These are phyloP conservation scores for Gymnocheta viridis DNA, from an alignment of 2,888 invertebrate species.

Conservation along the genomic window DNA sequence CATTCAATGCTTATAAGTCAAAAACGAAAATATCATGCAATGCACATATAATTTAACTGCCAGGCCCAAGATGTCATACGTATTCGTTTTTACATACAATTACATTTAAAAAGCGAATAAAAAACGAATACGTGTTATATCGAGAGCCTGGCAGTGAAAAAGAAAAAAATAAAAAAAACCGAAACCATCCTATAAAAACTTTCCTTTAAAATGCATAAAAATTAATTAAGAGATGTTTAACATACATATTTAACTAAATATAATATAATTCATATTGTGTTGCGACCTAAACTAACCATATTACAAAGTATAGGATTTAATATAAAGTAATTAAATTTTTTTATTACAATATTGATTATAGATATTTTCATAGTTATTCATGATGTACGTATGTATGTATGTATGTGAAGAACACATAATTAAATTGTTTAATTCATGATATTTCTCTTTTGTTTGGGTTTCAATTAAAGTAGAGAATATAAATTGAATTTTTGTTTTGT, in stretches of 20 bases:
- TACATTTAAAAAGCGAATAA: too few relatives aligned
- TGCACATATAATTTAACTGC: neutral
- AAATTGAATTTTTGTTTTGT: slow-evolving; percentile 1
- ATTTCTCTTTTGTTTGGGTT: slow-evolving; percentile 2
- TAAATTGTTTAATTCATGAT: slow-evolving; percentile 5
- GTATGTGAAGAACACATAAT: slow-evolving; percentile 21
- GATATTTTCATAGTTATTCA: slow-evolving; percentile 27
- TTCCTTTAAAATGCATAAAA: neutral
- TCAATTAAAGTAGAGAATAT: neutral
- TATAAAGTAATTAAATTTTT: slow-evolving; percentile 5
- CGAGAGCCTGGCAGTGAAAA: too few relatives aligned
- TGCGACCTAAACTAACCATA: neutral
- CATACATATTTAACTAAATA: slow-evolving; percentile 8
- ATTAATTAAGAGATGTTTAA: neutral
- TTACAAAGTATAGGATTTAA: slow-evolving; percentile 6
- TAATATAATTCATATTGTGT: slow-evolving; percentile 9
- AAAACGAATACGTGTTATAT: too few relatives aligned
- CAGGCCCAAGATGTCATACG: too few relatives aligned
- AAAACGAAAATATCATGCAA: neutral
- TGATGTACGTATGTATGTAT: neutral
- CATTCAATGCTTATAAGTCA: neutral
- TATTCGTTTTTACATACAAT: too few relatives aligned
- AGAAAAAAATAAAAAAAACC: slow-evolving; percentile 33
- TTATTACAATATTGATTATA: slow-evolving; percentile 32
- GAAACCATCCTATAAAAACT: slow-evolving; percentile 35